Evolutionary conservation across 2,113 vertebrate genomes (phyloP).

Genomic region (Numida meleagris): DNA sequence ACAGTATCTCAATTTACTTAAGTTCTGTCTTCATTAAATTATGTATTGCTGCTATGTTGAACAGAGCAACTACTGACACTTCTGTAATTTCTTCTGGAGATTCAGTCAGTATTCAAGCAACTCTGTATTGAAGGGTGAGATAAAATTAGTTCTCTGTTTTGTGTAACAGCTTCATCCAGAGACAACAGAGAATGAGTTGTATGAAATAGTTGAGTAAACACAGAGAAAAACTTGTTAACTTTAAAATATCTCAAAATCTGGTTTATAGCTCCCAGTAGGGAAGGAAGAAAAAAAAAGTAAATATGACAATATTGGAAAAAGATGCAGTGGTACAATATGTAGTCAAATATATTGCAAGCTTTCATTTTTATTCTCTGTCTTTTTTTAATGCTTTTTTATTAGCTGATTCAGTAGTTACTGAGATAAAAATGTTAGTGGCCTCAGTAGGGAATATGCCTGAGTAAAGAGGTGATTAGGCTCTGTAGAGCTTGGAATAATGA

Average conservation of each 20-base stretch:
- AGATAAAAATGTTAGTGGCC: not conserved
- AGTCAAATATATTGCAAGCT: not conserved
- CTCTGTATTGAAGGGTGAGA: not conserved
- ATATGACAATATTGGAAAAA: not conserved
- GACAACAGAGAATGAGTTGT: not conserved
- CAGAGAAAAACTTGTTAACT: not conserved
- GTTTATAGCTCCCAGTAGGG: not conserved
- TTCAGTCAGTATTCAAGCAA: not conserved
- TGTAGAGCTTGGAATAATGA: not conserved
- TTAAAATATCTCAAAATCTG: not conserved
- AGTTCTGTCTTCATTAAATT: not conserved
- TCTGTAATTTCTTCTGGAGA: conserved; percentile 6
- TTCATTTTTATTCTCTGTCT: not conserved
- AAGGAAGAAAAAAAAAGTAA: not conserved
- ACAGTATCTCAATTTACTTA: not conserved
- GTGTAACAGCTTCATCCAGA: not conserved
- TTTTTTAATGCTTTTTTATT: not conserved
- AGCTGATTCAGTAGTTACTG: not conserved
- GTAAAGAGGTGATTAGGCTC: not conserved
- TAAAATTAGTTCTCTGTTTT: not conserved
- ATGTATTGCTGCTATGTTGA: not conserved
- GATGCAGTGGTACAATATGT: not conserved
- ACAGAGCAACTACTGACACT: conserved; percentile 4
- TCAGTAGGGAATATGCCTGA: not conserved
- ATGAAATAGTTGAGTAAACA: not conserved